These are phyloP conservation scores for Arizona elegans DNA, from an alignment of 2,113 vertebrate genomes.

Conservation along the genomic window DNA sequence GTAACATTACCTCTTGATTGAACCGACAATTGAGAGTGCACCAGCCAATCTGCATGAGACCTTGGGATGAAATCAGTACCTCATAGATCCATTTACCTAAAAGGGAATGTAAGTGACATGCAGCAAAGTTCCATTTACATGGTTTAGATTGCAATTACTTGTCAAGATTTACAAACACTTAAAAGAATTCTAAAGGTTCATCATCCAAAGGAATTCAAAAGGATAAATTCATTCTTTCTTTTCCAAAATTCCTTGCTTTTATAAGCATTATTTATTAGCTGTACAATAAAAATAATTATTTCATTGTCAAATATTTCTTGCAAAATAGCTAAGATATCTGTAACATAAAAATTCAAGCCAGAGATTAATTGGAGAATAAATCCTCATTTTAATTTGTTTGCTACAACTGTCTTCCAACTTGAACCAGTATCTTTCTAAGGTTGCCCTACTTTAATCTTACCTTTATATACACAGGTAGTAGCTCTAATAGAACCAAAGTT, in stretches of 20 bases:
- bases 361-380: background rate
- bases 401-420: background rate
- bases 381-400: background rate
- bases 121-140: background rate
- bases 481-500: slow-evolving; percentile 98
- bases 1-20: slow-evolving; percentile 89
- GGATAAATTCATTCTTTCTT: background rate
- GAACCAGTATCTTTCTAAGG: background rate
- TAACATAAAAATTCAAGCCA: background rate
- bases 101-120: slow-evolving; percentile 10
- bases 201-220: background rate
- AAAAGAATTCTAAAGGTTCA: background rate
- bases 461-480: slow-evolving; percentile 93
- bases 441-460: slow-evolving; percentile 62
- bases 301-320: background rate
- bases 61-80: slow-evolving; percentile 97
- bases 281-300: background rate
- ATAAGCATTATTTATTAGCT: background rate
- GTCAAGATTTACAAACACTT: background rate
- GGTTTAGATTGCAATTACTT: background rate
- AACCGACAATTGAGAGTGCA: slow-evolving; percentile 96
- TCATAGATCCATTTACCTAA: slow-evolving; percentile 98
- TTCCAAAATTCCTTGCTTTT: background rate
- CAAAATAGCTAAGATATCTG: background rate
- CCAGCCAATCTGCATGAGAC: slow-evolving; percentile 99